phyloP scores from a whole-genome alignment of 2,888 invertebrate genomes.

The Hetaerina titia region DNA sequence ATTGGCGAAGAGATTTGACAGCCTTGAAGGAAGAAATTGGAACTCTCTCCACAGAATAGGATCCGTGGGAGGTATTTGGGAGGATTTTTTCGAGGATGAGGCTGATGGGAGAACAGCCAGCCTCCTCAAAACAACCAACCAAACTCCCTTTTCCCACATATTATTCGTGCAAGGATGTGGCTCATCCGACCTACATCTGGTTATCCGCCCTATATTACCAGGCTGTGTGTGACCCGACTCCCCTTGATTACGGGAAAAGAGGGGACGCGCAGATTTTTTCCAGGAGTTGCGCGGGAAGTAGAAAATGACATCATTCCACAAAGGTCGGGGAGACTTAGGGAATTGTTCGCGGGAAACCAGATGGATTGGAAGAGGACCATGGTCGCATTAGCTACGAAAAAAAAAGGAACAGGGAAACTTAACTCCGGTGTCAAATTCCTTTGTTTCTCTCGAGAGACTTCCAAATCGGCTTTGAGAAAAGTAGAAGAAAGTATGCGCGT shows the following conservation, averaged over 20 bases:
- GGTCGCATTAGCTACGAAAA: background rate
- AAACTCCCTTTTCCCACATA: background rate
- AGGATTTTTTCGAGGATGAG: background rate
- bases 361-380: background rate
- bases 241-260: background rate
- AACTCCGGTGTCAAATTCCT: background rate
- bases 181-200: background rate
- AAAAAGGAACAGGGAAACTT: background rate
- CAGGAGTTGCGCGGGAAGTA: background rate
- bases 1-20: slow-evolving; percentile 50
- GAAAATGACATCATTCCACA: background rate
- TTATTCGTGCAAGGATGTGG: background rate
- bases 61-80: background rate
- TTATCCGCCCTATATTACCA: background rate
- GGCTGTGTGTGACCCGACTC: background rate
- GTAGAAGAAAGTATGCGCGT: background rate
- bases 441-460: background rate
- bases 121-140: background rate
- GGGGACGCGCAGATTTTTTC: background rate
- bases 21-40: slow-evolving; percentile 25
- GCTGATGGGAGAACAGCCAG: background rate
- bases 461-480: background rate
- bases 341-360: background rate
- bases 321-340: background rate
- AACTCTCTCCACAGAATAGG: background rate